Evolutionary conservation across 2,113 vertebrate species (phyloP), one percentile per base, ranked within the genome.

Genomic region (Picathartes gymnocephalus): DNA sequence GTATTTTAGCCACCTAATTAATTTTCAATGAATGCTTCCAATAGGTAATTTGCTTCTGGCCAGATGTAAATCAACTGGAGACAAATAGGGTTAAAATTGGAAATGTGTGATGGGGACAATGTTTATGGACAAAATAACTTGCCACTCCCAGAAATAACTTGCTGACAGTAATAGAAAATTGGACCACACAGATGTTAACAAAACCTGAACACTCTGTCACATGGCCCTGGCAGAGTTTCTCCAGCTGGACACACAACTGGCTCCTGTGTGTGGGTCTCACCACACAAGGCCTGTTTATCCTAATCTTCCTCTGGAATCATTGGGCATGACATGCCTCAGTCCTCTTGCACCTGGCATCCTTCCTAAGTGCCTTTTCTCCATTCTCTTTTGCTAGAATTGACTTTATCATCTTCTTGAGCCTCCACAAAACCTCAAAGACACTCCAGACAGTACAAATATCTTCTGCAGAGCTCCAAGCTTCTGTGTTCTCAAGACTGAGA

Each of bases 1-100:
- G 97, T 97, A 96, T 96, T 98, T 97, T 96, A 97, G 97, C 97
- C 98, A 98, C 98, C 98, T 97, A 98, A 98, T 98, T 98, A 98
- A 98, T 98, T 98, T 97, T 98, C 98, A 98, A 98, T 98, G 97
- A 97, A 98, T 98, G 95, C 97, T 97, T 96, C 87, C 97, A 98
- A 97, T 98, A 96, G 96, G 97, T 96, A 95, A 97, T 98, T 98
- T 98, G 97, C 97, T 97, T 92, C 96, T 95, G 71, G 97, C 95
- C 86, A 97, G 97, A 97, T 98, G 97, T 98, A 98, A 98, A 98
- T 98, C 98, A 98, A 96, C 96, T 10, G 33, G 96, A 97, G 97
- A 98, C 97, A 98, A 98, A 98, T 97, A 96, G 98, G 93, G 97
- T 97, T 98, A 97, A 98, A 98, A 98, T 98, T 97, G 96, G 97